Conservation (phyloP, 2,113 vertebrate species). For the Mormoops blainvillei region DNA sequence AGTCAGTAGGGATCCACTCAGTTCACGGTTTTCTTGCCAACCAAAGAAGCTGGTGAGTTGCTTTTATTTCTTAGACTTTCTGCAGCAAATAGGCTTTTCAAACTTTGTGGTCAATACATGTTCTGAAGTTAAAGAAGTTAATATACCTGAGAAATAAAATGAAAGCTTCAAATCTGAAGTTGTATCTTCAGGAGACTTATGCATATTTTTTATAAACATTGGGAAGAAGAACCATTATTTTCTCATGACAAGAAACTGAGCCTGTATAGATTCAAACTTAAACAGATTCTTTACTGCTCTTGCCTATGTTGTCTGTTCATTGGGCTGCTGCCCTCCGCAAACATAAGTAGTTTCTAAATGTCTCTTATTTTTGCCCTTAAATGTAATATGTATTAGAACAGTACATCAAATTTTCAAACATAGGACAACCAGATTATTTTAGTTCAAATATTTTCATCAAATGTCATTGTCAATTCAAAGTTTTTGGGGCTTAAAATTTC, state of each 20-base stretch:
- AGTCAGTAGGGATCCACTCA: too few species aligned
- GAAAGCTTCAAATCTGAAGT: not conserved
- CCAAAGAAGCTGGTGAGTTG: not conserved
- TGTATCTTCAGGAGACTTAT: not conserved
- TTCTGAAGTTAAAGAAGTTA: not conserved
- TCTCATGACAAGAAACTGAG: constrained; percentile 10
- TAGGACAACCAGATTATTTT: not conserved
- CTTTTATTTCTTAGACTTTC: not conserved
- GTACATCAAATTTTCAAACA: not conserved
- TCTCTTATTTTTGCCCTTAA: not conserved
- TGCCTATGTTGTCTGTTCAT: not conserved
- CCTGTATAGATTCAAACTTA: not conserved
- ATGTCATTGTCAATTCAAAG: not conserved
- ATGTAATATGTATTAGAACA: not conserved
- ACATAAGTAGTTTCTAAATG: not conserved
- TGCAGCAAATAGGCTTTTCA: not conserved
- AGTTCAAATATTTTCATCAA: not conserved
- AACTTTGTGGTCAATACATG: not conserved
- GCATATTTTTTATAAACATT: not conserved
- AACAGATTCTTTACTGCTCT: not conserved
- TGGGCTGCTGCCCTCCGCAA: not conserved
- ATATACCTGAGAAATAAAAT: not conserved
- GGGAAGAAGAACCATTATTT: not conserved
- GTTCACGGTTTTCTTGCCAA: not conserved
- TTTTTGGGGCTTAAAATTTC: not conserved